phyloP scores from a whole-genome alignment of 1,140 invertebrate species.

The Neoseiulus cucumeris region DNA sequence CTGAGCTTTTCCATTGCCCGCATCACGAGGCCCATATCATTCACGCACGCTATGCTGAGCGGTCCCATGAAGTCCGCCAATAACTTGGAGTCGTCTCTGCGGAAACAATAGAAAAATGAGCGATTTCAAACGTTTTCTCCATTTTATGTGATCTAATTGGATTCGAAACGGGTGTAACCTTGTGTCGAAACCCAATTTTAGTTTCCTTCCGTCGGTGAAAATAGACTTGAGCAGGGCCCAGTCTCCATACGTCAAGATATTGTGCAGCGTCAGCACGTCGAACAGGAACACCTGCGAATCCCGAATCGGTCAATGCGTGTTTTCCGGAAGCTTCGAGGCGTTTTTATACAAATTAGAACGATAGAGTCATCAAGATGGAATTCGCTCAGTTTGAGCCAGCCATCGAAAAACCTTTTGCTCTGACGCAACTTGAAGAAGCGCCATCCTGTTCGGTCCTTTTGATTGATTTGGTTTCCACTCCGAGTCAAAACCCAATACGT shows the following conservation, averaged over 20 bases:
- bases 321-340: too few relatives aligned
- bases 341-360: too few relatives aligned
- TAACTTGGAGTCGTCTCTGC: background rate
- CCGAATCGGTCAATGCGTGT: background rate
- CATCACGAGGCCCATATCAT: background rate
- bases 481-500: background rate
- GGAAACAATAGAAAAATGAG: background rate
- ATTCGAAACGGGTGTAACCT: background rate
- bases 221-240: constrained; percentile 1
- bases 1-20: background rate
- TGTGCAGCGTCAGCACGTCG: background rate
- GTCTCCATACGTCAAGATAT: background rate
- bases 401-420: background rate
- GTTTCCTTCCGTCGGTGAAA: background rate
- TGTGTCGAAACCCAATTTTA: constrained; percentile 3
- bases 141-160: background rate
- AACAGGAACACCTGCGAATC: background rate
- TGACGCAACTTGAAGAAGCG: constrained; percentile 1
- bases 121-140: background rate
- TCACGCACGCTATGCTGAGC: background rate
- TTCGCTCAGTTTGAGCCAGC: too few relatives aligned
- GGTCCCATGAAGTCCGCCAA: background rate
- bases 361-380: too few relatives aligned
- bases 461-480: constrained; percentile 2
- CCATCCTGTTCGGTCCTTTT: background rate